Evolutionary conservation across 2,113 vertebrate genomes (phyloP), one percentile per base, ranked within the genome.

Genomic region (Rhineura floridana): DNA sequence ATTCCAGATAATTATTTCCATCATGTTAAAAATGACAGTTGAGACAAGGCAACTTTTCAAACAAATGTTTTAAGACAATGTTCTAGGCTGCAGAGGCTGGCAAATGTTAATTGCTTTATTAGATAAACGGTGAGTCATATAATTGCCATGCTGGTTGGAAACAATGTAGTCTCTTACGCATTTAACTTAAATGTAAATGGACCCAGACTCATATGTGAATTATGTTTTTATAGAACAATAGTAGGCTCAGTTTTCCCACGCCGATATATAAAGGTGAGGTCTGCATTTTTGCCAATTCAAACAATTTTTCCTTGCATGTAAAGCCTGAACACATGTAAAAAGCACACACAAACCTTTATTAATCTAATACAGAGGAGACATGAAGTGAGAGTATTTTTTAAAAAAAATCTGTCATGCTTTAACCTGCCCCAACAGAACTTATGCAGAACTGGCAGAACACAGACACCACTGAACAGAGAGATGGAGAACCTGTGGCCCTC

Each of bases 21-120:
- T 95, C 96, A 95, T 92, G 90, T 91, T 96, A 96, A 96, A 97
- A 95, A 97, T 96, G 97, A 96, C 96, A 97, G 95, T 93, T 96
- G 94, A 96, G 95, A 96, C 96, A 95, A 93, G 93, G 96, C 96
- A 95, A 94, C 95, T 96, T 96, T 96, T 96, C 95, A 97, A 96
- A 94, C 94, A 96, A 97, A 97, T 96, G 94, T 96, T 96, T 96
- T 96, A 96, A 97, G 96, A 96, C 95, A 96, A 95, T 95, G 93
- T 95, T 96, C 96, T 94, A 97, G 93, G 96, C 96, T 96, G 96
- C 89, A 94, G 87, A 95, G 94, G 94, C 91, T 96, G 91, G 94
- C 94, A 96, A 96, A 97, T 96, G 96, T 96, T 97, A 97, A 97
- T 97, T 97, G 94, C 96, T 96, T 97, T 81, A 62, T 82, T 96